Evolutionary conservation across 2,888 invertebrate genomes (phyloP), one percentile per base, ranked within the genome.

Genomic region (Physocephala rufipes): DNA sequence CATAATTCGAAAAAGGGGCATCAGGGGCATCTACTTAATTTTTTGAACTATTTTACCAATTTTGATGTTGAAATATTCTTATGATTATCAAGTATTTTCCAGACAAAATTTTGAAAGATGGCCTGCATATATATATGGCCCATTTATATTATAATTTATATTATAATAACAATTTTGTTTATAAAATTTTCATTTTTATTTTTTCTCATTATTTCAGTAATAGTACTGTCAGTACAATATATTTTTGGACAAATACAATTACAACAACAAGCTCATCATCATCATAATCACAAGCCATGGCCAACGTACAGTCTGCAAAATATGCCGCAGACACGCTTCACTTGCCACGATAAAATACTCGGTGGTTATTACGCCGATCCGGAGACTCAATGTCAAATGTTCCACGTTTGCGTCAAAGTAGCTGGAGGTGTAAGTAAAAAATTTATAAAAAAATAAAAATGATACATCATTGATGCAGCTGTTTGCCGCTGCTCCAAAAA

Each of bases 301-400:
- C 89, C 89, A 76, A 88, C 88, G 58, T 89, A 89, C 84, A 89
- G 89, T 79, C 82, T 89, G 80, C 88, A 89, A 79, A 87, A 88
- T 77, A 89, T 89, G 89, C 89, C 89, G 59, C 87, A 87, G 76
- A 86, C 86, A 71, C 78, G 90, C 78, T 95, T 95, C 87, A 90
- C 91, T 80, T 95, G 95, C 85, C 90, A 92, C 81, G 92, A 92
- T 78, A 93, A 95, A 84, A 94, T 95, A 81, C 89, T 95, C 69
- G 95, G 95, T 75, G 95, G 94, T 55, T 95, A 95, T 86, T 95
- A 95, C 84, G 95, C 95, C 49, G 95, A 95, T 86, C 90, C 92
- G 2, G 94, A 95, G 84, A 92, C 94, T 43, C 92, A 93, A 82
- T 95, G 95, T 86, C 95, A 95, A 84, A 93, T 95, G 87, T 95